A percentile compares a stretch with the other conserved stretches of the same genome.
Conservation (phyloP, 2,888 invertebrate species). For the Diarsia rubi region DNA sequence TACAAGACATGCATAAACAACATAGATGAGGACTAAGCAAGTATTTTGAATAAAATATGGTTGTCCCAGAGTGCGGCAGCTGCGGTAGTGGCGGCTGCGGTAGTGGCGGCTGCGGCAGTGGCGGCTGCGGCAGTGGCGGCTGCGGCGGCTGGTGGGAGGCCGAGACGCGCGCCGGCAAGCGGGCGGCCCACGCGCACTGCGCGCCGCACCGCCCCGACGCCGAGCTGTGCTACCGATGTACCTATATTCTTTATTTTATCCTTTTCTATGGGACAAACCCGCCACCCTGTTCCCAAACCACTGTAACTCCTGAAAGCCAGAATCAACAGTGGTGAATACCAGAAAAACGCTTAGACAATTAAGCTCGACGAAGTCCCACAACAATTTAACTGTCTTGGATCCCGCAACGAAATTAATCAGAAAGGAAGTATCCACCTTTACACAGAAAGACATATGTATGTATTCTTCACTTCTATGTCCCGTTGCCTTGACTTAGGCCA, state of each 20-base stretch:
- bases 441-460: not conserved
- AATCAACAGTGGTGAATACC: too few species aligned
- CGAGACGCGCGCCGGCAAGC: slow-evolving; percentile 71
- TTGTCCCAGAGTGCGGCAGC: slow-evolving; percentile 38
- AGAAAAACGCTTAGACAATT: too few species aligned
- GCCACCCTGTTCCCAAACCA: too few species aligned
- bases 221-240: slow-evolving; percentile 80
- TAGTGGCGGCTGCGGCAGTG: too few species aligned
- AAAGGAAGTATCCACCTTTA: too few species aligned
- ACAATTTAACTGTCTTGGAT: too few species aligned
- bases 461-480: not conserved
- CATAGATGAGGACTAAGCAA: not conserved
- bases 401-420: too few species aligned
- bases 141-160: slow-evolving; percentile 75
- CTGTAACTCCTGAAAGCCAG: too few species aligned
- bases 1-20: not conserved
- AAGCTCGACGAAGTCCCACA: too few species aligned
- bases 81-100: slow-evolving; percentile 48
- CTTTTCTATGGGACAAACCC: too few species aligned
- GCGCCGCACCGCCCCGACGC: slow-evolving; percentile 73
- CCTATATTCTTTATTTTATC: not conserved
- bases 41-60: too few species aligned
- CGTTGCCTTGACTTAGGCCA: not conserved
- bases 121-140: slow-evolving; percentile 46
- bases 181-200: slow-evolving; percentile 90